A percentile compares a stretch with the other conserved stretches of the same genome.
phyloP scores from a whole-genome alignment of 2,797 vertebrate genomes.

The Microctenopoma steveboyesi region DNA sequence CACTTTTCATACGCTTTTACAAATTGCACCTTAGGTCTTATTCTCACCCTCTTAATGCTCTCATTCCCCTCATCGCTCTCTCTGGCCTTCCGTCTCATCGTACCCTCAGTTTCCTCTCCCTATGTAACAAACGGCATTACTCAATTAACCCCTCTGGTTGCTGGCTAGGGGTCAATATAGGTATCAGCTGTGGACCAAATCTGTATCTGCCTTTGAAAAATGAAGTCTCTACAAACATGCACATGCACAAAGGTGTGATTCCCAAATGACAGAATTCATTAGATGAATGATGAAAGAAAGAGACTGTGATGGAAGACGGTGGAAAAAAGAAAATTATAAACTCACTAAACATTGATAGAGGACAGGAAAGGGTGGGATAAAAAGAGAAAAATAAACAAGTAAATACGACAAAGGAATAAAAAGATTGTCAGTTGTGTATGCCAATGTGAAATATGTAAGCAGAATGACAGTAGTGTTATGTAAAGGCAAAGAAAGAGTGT shows the following conservation, averaged over 20 bases:
- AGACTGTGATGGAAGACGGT: slow-evolving; percentile 26
- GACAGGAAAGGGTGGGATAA: slow-evolving; percentile 15
- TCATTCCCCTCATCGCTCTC: slow-evolving; percentile 13
- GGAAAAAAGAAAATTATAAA: slow-evolving; percentile 24
- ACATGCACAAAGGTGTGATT: slow-evolving; percentile 69
- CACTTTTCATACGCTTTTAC: slow-evolving; percentile 40
- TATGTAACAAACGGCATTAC: slow-evolving; percentile 56
- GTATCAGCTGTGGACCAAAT: slow-evolving; percentile 69
- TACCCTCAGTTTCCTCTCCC: slow-evolving; percentile 26
- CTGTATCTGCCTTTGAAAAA: slow-evolving; percentile 57
- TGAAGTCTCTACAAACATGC: slow-evolving; percentile 31
- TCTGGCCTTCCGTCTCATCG: slow-evolving; percentile 28
- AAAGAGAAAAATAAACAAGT: background rate
- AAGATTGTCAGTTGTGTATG: no score
- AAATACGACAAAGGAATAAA: background rate
- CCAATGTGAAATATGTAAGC: no score
- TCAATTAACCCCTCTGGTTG: slow-evolving; percentile 73
- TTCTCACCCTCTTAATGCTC: slow-evolving; percentile 53
- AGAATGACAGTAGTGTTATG: background rate
- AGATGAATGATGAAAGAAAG: slow-evolving; percentile 55
- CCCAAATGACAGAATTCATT: slow-evolving; percentile 76
- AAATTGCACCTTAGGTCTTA: slow-evolving; percentile 52
- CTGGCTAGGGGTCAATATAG: slow-evolving; percentile 59
- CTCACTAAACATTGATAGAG: slow-evolving; percentile 31
- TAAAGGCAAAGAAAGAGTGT: background rate